These are phyloP conservation scores for Oxyura jamaicensis DNA, from an alignment of 2,113 vertebrate species.

Conservation along the genomic window DNA sequence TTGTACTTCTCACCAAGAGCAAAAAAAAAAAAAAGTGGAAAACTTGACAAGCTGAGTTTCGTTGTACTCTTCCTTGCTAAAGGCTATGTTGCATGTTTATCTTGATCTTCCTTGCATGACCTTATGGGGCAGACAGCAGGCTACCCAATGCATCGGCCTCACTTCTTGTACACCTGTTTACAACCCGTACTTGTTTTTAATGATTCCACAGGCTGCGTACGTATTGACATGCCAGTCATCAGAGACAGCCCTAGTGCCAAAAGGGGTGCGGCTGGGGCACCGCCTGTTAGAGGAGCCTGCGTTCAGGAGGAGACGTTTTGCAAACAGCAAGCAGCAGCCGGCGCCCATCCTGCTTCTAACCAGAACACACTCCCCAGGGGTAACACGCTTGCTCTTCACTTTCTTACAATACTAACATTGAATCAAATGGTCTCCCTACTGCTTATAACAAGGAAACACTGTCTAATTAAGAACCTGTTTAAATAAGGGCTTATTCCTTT, in stretches of 20 bases:
- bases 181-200: neutral
- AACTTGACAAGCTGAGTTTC: neutral
- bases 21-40: neutral
- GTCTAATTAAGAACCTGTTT: too few species aligned
- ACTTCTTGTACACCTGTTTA: neutral
- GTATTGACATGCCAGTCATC: neutral
- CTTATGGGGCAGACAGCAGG: neutral
- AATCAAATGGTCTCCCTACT: neutral
- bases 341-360: neutral
- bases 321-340: neutral
- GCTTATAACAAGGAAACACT: neutral
- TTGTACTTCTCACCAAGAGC: neutral
- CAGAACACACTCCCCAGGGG: neutral
- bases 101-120: neutral
- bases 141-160: neutral
- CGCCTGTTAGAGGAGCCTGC: neutral
- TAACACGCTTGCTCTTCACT: neutral
- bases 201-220: neutral
- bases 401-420: neutral
- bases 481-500: too few species aligned
- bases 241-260: neutral
- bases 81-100: neutral
- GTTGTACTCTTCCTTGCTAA: conserved; percentile 16
- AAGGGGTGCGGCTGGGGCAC: neutral
- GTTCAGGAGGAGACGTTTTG: neutral